A percentile compares a stretch with the other conserved stretches of the same genome.
These are phyloP conservation scores for Cepaea hortensis DNA, from an alignment of 2,888 invertebrate species.

Conservation along the genomic window DNA sequence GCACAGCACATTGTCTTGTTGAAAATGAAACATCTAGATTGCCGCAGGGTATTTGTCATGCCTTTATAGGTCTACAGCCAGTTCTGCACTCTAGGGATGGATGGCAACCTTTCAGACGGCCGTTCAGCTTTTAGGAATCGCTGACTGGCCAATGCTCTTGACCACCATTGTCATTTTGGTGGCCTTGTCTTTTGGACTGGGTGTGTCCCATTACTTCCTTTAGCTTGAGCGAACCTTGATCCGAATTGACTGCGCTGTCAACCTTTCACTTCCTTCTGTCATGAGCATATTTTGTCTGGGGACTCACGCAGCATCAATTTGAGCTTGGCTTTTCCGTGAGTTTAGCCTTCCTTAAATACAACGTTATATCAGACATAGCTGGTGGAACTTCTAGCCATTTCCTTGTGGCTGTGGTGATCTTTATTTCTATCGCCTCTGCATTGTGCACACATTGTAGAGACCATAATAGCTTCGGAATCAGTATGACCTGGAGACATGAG, in stretches of 20 bases:
- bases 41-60: no score
- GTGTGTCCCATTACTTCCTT: background rate
- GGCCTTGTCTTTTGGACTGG: background rate
- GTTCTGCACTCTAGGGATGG: no score
- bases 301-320: background rate
- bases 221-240: background rate
- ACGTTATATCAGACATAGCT: background rate
- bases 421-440: background rate
- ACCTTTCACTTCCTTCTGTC: background rate
- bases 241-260: background rate
- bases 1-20: no score
- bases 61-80: no score
- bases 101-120: no score
- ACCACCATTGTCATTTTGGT: background rate
- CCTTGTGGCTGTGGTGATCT: background rate
- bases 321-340: background rate
- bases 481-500: conserved; percentile 19
- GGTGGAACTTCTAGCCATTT: background rate
- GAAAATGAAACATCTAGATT: no score
- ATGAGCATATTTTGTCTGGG: background rate
- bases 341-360: background rate
- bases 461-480: conserved; percentile 33
- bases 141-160: background rate
- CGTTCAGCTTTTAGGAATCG: no score
- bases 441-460: conserved; percentile 3